phyloP scores from a whole-genome alignment of 2,113 vertebrate species.

The Etia nguti region DNA sequence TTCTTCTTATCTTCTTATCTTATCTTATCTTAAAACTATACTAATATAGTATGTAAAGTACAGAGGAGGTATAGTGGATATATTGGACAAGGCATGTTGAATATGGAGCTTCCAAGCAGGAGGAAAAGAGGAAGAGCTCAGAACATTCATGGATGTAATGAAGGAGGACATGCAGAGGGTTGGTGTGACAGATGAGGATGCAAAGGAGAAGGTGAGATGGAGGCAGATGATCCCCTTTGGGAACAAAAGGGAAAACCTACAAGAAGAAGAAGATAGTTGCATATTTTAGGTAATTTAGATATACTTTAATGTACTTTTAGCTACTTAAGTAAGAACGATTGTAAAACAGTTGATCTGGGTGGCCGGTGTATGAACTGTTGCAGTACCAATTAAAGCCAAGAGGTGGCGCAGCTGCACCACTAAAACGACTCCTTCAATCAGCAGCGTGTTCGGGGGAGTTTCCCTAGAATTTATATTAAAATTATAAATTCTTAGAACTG shows the following conservation, averaged over 20 bases:
- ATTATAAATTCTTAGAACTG: neutral
- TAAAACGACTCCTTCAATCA: neutral
- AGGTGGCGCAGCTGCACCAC: constrained; percentile 19
- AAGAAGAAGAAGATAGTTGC: neutral
- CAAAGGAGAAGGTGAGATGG: neutral
- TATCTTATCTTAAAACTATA: too few species aligned
- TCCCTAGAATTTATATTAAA: neutral
- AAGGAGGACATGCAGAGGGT: neutral
- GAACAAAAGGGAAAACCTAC: neutral
- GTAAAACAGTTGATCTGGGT: neutral
- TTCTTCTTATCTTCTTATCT: too few species aligned
- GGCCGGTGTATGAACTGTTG: neutral
- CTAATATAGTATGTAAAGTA: neutral
- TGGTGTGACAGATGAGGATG: neutral
- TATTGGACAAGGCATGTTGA: neutral
- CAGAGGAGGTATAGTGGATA: neutral
- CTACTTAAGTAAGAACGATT: neutral
- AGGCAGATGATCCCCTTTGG: neutral
- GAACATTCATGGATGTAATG: neutral
- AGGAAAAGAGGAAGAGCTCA: neutral
- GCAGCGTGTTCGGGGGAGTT: neutral
- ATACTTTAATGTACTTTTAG: neutral
- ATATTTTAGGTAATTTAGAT: neutral
- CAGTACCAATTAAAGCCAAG: neutral
- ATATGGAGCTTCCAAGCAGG: neutral